Base-by-base conservation (phyloP, 2,113 vertebrate species). In the Passerina amoena region DNA sequence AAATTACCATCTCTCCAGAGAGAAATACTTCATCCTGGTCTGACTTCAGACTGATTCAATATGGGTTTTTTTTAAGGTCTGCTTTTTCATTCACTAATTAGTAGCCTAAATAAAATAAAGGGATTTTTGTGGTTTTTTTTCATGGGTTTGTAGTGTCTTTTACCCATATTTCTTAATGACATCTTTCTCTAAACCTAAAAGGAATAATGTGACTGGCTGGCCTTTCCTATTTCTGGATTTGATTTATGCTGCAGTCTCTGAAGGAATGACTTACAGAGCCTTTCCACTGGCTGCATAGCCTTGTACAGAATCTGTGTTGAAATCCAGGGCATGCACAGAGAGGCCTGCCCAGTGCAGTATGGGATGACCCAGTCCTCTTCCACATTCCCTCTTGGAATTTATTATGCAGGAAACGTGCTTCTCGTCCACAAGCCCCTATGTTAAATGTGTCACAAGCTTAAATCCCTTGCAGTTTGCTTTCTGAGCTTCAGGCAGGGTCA, bases 171-270 rank as follows among this genome's bases (percentile, higher is more conserved):
- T 88, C 92, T 88, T 83, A 88, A 90, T 30, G 59, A 50, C 24
- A 47, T 77, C 71, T 90, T 94, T 90, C 85, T 73, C 47, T 80
- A 84, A 94, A 91, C 71, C 64, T 75, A 83, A 93, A 90, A 90
- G 76, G 76, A 86, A 70, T 87, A 25, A 79, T 73, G 54, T 88
- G 93, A 78, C 90, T 28, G 4, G 57, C 71, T 83, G 82, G 63
- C 85, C 88, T 92, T 73, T 83, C 90, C 87, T 95, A 92, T 96
- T 96, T 96, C 95, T 96, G 95, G 92, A 88, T 93, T 60, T 94
- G 95, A 94, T 96, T 96, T 94, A 83, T 86, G 78, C 37, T 44
- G 85, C 63, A 86, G 84, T 54, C 85, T 44, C 63, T 0, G 0
- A 61, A 53, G 23, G 82, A 30, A 86, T 92, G 85, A 94, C 76